phyloP scores from a whole-genome alignment of 2,113 vertebrate species.

The Oncorhynchus kisutch region DNA sequence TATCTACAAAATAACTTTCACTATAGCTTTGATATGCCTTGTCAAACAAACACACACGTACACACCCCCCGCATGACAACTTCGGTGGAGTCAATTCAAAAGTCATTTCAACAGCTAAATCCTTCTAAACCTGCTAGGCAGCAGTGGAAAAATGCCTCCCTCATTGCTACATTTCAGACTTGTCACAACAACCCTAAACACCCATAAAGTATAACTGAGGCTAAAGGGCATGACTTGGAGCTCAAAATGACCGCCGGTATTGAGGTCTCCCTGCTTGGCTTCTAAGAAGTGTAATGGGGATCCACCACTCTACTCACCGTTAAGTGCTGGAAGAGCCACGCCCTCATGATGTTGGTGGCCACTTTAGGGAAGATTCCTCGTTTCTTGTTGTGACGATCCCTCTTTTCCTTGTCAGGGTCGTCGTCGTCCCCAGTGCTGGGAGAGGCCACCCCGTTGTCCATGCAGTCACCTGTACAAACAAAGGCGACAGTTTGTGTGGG shows the following conservation, averaged over 20 bases:
- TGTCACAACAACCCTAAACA: neutral
- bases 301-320: constrained; percentile 80
- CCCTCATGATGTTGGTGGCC: constrained; percentile 98
- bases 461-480: constrained; percentile 82
- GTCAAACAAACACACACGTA: neutral
- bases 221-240: neutral
- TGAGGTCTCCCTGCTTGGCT: neutral
- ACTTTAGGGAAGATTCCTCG: constrained; percentile 97
- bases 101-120: neutral
- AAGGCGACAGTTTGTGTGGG: neutral
- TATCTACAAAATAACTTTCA: neutral
- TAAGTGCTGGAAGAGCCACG: constrained; percentile 98
- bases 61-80: neutral
- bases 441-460: constrained; percentile 91
- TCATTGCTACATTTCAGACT: neutral
- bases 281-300: neutral
- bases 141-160: neutral
- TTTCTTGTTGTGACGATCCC: constrained; percentile 87
- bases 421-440: constrained; percentile 93
- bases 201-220: neutral
- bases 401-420: constrained; percentile 91
- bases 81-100: neutral
- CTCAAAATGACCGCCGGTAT: neutral
- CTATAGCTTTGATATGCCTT: neutral
- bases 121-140: neutral